Evolutionary conservation across 1,140 invertebrate genomes (phyloP), one percentile per base, ranked within the genome.

Genomic region (Rhysida immarginata): DNA sequence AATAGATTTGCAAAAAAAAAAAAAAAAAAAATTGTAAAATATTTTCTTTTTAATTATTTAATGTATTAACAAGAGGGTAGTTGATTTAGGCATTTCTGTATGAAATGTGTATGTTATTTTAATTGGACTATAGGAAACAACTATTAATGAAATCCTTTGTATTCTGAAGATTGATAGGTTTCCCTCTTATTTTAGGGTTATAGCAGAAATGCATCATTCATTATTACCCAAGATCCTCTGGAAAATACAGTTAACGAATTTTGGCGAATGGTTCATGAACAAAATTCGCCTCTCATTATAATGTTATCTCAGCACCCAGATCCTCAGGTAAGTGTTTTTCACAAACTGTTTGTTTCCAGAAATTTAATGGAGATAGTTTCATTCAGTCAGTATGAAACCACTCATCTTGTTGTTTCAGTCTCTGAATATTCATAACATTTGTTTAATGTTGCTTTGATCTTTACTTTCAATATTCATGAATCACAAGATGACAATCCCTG

Each of bases 241-340:
- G 86, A 89, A 26, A 77, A 78, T 57, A 96, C 92, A 0, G 81
- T 90, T 54, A 77, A 80, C 58, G 94, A 96, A 73, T 96, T 97
- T 71, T 96, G 94, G 93, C 77, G 91, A 66, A 94, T 96, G 91
- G 81, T 96, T 48, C 87, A 86, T 21, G 91, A 96, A 69, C 89
- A 95, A 64, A 84, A 85, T 68, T 83, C 95, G 25, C 80, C 81
- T 45, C 91, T 88, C 1, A 83, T 97, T 55, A 87, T 95, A 27
- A 96, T 96, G 91, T 77, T 96, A 41, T 95, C 90, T 45, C 89
- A 93, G 69, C 79, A 93, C 67, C 78, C 80, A 68, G 67, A 60
- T 11, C 61, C 59, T 26, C 41, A 35, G 41, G 53, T 26, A 56
- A 25, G 20, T 35, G 18, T 48, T 48, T 18, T 8, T 18, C 5